Evolutionary conservation across 2,797 vertebrate genomes (phyloP).

Genomic region (Arrhamphus sclerolepis): DNA sequence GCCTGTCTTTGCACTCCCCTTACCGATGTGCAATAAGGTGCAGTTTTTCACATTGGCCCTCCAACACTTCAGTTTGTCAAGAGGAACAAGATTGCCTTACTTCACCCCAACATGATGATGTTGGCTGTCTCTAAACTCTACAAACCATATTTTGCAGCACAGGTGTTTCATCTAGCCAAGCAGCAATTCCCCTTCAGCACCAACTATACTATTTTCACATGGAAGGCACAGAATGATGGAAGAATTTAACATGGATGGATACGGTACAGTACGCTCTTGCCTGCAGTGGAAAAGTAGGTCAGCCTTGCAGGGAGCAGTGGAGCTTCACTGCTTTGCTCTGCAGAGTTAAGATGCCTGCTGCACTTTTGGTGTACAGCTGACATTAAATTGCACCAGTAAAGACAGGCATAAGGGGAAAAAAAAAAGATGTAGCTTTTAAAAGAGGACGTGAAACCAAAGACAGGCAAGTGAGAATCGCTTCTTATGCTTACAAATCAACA

Average conservation of each 20-base stretch:
- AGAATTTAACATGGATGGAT: conserved; percentile 60
- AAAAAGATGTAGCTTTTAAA: conserved; percentile 14
- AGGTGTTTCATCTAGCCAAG: conserved; percentile 29
- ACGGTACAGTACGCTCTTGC: conserved; percentile 47
- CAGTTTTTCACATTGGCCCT: conserved; percentile 11
- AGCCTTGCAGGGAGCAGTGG: conserved; percentile 49
- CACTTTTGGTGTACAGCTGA: conserved; percentile 27
- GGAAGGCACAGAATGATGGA: conserved; percentile 37
- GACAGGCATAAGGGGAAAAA: conserved; percentile 12
- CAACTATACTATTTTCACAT: conserved; percentile 33
- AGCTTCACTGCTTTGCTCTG: conserved; percentile 46
- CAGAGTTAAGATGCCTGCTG: conserved; percentile 41
- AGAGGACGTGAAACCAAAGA: conserved; percentile 6
- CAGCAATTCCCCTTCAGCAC: neutral
- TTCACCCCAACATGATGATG: conserved; percentile 7
- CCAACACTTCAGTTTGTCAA: conserved; percentile 3
- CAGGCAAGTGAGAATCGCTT: conserved; percentile 1
- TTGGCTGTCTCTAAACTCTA: neutral
- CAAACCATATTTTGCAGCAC: conserved; percentile 18
- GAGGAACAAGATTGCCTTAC: conserved; percentile 11
- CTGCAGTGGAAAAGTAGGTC: conserved; percentile 72
- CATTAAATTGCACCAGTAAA: conserved; percentile 25
- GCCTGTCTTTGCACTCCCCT: conserved; percentile 4
- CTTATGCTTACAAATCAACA: conserved; percentile 22
- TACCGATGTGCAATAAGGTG: conserved; percentile 19